Evolutionary conservation across 2,888 invertebrate genomes (phyloP).

Genomic region (Xylota sylvarum): DNA sequence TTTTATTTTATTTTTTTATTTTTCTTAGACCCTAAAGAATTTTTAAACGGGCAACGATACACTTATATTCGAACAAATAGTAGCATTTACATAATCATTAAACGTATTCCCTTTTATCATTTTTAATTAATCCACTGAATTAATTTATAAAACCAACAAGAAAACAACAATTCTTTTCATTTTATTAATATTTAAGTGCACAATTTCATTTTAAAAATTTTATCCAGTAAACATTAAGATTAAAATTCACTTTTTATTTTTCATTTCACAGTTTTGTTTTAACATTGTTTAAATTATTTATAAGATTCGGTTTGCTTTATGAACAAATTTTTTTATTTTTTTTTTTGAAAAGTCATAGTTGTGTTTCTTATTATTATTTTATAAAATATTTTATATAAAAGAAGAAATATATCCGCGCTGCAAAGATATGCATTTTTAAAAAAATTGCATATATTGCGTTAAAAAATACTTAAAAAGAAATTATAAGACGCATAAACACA

Average conservation of each 20-base stretch:
- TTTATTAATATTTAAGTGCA: constrained; percentile 52
- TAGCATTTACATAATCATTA: constrained; percentile 51
- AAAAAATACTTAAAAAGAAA: constrained; percentile 44
- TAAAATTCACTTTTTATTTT: constrained; percentile 14
- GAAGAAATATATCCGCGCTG: constrained; percentile 4
- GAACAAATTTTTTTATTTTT: constrained; percentile 34
- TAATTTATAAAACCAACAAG: constrained; percentile 19
- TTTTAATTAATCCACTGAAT: constrained; percentile 61
- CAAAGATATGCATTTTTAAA: constrained; percentile 22
- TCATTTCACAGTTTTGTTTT: constrained; percentile 26
- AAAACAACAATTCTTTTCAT: constrained; percentile 28
- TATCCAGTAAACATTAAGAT: constrained; percentile 50
- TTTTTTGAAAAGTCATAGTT: constrained; percentile 38
- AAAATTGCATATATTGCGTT: constrained; percentile 16
- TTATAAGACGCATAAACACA: constrained; percentile 54
- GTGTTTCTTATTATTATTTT: constrained; percentile 44
- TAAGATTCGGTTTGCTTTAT: constrained; percentile 32
- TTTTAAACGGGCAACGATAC: constrained; percentile 11
- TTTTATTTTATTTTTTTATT: constrained; percentile 11
- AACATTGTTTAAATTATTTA: constrained; percentile 63
- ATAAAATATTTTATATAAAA: constrained; percentile 18
- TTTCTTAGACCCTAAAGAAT: constrained; percentile 8
- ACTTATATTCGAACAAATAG: constrained; percentile 58
- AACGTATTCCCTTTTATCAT: constrained; percentile 30
- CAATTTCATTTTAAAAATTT: constrained; percentile 40